Conservation (phyloP, 2,797 vertebrate genomes). For the Rallus crepitans region DNA sequence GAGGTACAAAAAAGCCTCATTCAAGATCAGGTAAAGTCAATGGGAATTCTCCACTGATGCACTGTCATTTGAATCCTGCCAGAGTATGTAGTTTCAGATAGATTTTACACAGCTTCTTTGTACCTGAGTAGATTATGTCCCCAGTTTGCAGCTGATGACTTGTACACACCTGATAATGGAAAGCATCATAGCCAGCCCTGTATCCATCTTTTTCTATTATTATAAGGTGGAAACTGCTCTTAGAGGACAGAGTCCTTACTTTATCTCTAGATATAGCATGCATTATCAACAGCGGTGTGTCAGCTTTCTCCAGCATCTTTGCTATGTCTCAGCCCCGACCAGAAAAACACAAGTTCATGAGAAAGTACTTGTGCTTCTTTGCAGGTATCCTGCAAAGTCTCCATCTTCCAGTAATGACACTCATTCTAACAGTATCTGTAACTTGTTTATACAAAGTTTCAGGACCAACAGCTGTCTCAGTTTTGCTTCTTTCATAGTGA, state of each 20-base stretch:
- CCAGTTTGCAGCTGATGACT: not conserved
- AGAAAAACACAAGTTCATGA: not conserved
- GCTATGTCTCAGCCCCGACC: not conserved
- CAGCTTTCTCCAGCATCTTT: not conserved
- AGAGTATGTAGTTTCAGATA: not conserved
- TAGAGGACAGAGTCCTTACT: not conserved
- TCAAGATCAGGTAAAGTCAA: not conserved
- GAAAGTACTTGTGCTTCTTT: not conserved
- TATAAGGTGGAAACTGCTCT: not conserved
- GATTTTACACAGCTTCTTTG: not conserved
- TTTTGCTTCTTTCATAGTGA: slow-evolving; percentile 17
- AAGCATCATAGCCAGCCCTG: not conserved
- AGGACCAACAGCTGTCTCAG: slow-evolving; percentile 12
- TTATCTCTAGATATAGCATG: not conserved
- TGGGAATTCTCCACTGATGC: not conserved
- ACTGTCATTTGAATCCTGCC: not conserved
- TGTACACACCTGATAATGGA: not conserved
- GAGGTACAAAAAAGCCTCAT: not conserved
- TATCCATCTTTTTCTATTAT: not conserved
- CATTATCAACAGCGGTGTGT: not conserved
- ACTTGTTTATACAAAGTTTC: not conserved
- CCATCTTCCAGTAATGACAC: not conserved
- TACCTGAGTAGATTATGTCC: not conserved
- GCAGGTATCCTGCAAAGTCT: not conserved
- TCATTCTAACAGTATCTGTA: not conserved